Evolutionary conservation across 1,140 invertebrate genomes (phyloP), one percentile per base, ranked within the genome.

Genomic region (Drosophila sulfurigaster): DNA sequence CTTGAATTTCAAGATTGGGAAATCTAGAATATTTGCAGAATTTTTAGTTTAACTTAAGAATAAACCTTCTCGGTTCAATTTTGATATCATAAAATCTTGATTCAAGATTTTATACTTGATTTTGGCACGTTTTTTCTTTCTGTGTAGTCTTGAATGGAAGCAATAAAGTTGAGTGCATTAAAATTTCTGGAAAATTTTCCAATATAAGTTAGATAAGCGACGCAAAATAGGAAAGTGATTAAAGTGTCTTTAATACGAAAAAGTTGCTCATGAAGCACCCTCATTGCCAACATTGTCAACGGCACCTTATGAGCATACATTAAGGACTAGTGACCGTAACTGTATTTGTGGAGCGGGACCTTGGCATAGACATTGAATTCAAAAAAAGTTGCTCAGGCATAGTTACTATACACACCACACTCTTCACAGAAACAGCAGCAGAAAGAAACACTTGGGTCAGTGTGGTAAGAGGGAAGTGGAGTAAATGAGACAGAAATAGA

Each of bases 291-390:
- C 43, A 59, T 49, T 56, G 59, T 43, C n/a, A 52, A 56, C 79
- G 65, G 48, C 68, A 78, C 62, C 68, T 81, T 49, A 48, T 45
- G 49, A 64, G 73, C 49, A 49, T 49, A 43, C 49, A 52, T 70
- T 54, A 41, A 73, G 46, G 78, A 70, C 74, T 52, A 48, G 35
- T 30, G 63, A 64, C 60, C 57, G 64, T 38, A 52, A 41, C 41
- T 16, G 35, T 13, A 43, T 13, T 10, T 10, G 35, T 6, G 8
- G 35, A 3, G 7, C 1, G 13, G 20, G 69, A 81, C 81, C 81
- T 85, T 85, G 82, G 75, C 82, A 74, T 45, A 81, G 69, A 75
- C 81, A 82, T 68, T 82, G 72, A 75, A 81, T 78, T 68, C 48
- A 62, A 81, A 79, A 79, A 72, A 79, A 72, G 58, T 57, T 69